phyloP scores from a whole-genome alignment of 2,888 invertebrate genomes.

The Charanyca ferruginea region DNA sequence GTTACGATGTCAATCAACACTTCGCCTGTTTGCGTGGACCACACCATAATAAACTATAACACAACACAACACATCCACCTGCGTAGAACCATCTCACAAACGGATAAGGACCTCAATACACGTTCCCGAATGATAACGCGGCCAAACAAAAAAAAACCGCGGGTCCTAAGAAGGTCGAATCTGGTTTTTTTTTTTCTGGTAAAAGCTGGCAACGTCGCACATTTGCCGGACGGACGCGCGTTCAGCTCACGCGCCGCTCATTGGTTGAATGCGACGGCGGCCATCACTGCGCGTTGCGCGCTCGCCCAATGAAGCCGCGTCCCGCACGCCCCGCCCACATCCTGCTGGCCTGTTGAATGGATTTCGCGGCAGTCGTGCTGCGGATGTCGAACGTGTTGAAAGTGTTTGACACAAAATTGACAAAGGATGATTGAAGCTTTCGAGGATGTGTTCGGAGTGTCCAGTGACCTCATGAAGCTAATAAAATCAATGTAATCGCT shows the following conservation, averaged over 20 bases:
- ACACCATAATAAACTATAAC: conserved; percentile 88
- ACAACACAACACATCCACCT: conserved; percentile 86
- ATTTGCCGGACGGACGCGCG: conserved; percentile 87
- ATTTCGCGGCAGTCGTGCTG: conserved; percentile 84
- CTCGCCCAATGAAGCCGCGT: conserved; percentile 87
- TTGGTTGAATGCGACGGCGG: conserved; percentile 89
- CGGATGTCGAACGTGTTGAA: conserved; percentile 71
- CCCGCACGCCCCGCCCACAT: conserved; percentile 90
- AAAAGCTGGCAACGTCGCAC: conserved; percentile 90
- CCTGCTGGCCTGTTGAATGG: conserved; percentile 88
- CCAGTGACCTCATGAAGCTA: conserved; percentile 63
- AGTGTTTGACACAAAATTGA: conserved; percentile 66
- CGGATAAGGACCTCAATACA: conserved; percentile 86
- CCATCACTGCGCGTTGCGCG: conserved; percentile 84
- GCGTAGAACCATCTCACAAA: conserved; percentile 85
- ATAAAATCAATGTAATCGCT: conserved; percentile 22
- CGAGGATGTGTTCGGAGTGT: conserved; percentile 65
- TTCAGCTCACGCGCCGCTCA: conserved; percentile 88
- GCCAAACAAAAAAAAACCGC: conserved; percentile 89
- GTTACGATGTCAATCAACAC: conserved; percentile 88
- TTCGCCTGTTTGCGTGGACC: conserved; percentile 88
- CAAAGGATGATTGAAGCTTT: conserved; percentile 61
- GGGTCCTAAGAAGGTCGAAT: conserved; percentile 91
- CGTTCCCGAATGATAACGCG: conserved; percentile 90
- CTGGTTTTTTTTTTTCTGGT: conserved; percentile 89